Base-by-base conservation (phyloP, 1,140 invertebrate species). In the Ips typographus region DNA sequence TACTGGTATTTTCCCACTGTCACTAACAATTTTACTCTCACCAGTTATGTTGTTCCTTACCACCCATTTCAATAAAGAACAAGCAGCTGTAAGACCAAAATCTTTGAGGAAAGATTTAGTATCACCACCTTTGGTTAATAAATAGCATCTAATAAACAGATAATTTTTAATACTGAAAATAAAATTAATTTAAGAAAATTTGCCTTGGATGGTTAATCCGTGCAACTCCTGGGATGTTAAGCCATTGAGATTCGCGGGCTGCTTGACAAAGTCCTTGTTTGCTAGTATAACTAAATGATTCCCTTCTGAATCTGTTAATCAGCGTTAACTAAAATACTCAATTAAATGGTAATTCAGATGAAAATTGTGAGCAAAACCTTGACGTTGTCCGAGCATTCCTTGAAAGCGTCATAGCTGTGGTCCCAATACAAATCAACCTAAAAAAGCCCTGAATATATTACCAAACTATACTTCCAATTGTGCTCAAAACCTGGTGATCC, bases 61-160 rank as follows among this genome's bases (percentile, higher is more conserved):
- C n/a, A 94, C 75, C 87, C 89, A 92, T 76, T 91, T 92, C 8
- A 96, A 77, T 39, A 96, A 82, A 72, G 88, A 90, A 55, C 93
- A 85, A 72, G 94, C 95, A 4, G 93, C 89, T 7, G 93, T 95
- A 53, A 93, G 82, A 77, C 91, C 89, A 71, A 84, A 89, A 76
- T 89, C 87, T 53, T 74, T 73, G 2, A 75, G 52, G 51, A 76
- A 76, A 0, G 56, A 59, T 49, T 72, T 64, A 2, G 71, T 71
- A 39, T 76, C 75, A 3, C 75, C 73, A 36, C 74, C 71, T 69
- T 75, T 73, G 2, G 60, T 60, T 22, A 76, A 57, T 37, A 65
- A 47, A 73, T 88, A 88, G 37, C 84, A 83, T 6, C 86, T 80
- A 22, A 22, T 22, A 22, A 22, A 22, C 22, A 22, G 22, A 22